These are phyloP conservation scores for Pentalonia nigronervosa DNA, from an alignment of 1,140 invertebrate genomes.

Conservation along the genomic window DNA sequence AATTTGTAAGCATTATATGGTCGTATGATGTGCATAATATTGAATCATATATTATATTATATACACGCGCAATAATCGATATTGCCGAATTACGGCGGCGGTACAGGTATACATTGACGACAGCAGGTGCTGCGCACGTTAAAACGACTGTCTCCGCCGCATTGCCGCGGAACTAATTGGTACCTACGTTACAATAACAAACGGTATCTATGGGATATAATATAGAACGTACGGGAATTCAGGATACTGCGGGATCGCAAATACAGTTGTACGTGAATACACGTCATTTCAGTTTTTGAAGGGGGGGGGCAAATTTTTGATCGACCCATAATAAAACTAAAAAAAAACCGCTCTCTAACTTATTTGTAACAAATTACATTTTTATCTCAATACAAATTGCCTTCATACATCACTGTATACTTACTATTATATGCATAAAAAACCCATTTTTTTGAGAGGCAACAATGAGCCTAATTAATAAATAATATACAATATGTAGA, in stretches of 20 bases:
- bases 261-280: too few relatives aligned
- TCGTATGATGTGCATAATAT: background rate
- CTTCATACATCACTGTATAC: too few relatives aligned
- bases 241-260: background rate
- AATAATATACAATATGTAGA: too few relatives aligned
- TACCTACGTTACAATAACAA: background rate
- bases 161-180: background rate
- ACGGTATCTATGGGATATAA: background rate
- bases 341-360: too few relatives aligned
- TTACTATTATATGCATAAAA: too few relatives aligned
- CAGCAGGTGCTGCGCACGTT: background rate
- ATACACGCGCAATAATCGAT: background rate
- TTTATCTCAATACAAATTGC: too few relatives aligned
- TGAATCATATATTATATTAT: background rate
- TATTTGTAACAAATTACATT: too few relatives aligned
- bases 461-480: too few relatives aligned
- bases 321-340: too few relatives aligned
- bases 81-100: background rate
- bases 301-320: too few relatives aligned
- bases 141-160: background rate
- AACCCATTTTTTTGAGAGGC: too few relatives aligned
- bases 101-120: background rate
- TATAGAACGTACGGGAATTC: background rate
- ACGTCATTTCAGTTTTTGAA: too few relatives aligned
- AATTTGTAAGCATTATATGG: background rate